Evolutionary conservation across 2,888 invertebrate species (phyloP).

Genomic region (Brachyopa scutellaris): DNA sequence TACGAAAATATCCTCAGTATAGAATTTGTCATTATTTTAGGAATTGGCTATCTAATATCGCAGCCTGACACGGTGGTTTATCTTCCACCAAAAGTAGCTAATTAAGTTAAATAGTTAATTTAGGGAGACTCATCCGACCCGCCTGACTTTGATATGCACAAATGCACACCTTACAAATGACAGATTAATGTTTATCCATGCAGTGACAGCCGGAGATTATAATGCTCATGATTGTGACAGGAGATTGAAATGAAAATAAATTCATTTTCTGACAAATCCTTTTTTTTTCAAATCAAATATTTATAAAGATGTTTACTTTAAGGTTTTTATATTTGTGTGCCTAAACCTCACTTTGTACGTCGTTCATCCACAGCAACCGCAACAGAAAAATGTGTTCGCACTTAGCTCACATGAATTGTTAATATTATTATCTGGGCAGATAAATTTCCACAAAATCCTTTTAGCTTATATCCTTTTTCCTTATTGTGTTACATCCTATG

Average conservation of each 20-base stretch:
- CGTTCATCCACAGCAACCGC: neutral
- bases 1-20: too few relatives aligned
- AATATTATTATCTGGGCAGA: conserved; percentile 2
- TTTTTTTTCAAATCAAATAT: neutral
- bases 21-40: too few relatives aligned
- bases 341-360: too few relatives aligned
- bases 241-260: neutral
- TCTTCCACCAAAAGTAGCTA: too few relatives aligned
- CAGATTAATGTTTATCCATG: neutral
- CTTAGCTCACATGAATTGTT: conserved; percentile 22
- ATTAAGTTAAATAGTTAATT: too few relatives aligned
- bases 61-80: too few relatives aligned
- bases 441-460: neutral
- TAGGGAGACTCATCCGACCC: too few relatives aligned
- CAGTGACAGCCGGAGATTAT: neutral
- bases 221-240: neutral
- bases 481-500: neutral
- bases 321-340: too few relatives aligned
- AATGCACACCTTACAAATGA: neutral
- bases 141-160: too few relatives aligned
- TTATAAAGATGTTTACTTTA: too few relatives aligned
- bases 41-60: too few relatives aligned
- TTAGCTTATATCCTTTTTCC: too few relatives aligned
- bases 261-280: neutral
- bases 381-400: conserved; percentile 21